A percentile compares a stretch with the other conserved stretches of the same genome.
Conservation (phyloP, 2,797 vertebrate genomes). For the Pseudopleuronectes americanus region DNA sequence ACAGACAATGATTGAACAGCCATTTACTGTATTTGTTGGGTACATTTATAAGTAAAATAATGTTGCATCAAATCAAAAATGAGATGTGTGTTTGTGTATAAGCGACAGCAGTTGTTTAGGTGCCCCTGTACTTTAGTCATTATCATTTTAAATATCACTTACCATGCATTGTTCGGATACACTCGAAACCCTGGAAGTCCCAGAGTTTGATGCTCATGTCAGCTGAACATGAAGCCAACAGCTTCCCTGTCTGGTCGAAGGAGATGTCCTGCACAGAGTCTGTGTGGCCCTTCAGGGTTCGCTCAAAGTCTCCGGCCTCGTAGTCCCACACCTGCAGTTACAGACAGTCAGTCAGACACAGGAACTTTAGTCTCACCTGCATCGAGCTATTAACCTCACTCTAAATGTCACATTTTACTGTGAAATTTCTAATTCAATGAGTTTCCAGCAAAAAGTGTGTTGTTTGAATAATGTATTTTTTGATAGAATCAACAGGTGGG, state of each 20-base stretch:
- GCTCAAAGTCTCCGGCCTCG: constrained; percentile 98
- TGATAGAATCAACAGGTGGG: not conserved
- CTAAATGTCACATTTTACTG: not conserved
- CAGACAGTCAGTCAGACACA: not conserved
- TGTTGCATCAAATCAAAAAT: too few species aligned
- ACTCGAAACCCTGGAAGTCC: constrained; percentile 99
- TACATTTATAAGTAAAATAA: too few species aligned
- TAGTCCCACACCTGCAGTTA: constrained; percentile 96
- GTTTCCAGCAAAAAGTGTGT: not conserved
- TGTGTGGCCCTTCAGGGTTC: constrained; percentile 98
- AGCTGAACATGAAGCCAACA: constrained; percentile 98
- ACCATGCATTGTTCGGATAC: constrained; percentile 99
- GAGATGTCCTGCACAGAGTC: constrained; percentile 99
- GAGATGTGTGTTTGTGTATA: not conserved
- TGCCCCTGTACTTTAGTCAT: not conserved
- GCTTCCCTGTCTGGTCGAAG: constrained; percentile 97
- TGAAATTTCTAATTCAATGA: not conserved
- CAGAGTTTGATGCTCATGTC: constrained; percentile 99
- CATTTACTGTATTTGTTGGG: too few species aligned
- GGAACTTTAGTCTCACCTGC: too few species aligned
- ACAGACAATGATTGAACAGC: not conserved
- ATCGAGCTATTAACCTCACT: not conserved
- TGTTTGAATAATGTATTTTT: not conserved
- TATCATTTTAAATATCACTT: constrained; percentile 59
- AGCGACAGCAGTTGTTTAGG: not conserved